Percentiles rank a stretch among this genome's conserved stretches.
These are phyloP conservation scores for Gymnosoma rotundatum DNA, from an alignment of 2,888 invertebrate genomes.

Conservation along the genomic window DNA sequence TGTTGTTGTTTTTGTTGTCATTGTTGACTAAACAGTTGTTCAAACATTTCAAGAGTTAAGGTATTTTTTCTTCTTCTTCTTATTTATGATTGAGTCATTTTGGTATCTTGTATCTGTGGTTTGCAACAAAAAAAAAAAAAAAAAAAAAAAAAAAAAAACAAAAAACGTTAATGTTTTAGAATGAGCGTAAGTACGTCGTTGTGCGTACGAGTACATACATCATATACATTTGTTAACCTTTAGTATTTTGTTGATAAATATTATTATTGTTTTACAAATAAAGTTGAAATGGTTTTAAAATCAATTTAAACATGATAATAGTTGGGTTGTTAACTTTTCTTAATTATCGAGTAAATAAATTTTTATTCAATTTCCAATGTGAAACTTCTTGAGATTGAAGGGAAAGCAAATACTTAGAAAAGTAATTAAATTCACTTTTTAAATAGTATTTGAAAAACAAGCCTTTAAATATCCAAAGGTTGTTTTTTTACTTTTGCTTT, in stretches of 20 bases:
- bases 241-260: not conserved
- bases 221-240: no score
- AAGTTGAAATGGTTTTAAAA: not conserved
- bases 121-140: not conserved
- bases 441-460: not conserved
- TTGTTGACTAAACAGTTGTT: conserved; percentile 25
- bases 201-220: no score
- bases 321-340: not conserved
- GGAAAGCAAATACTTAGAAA: not conserved
- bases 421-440: not conserved
- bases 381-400: not conserved
- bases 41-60: conserved; percentile 4
- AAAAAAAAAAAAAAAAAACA: no score
- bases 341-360: not conserved
- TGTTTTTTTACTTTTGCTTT: not conserved
- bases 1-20: not conserved
- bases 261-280: conserved; percentile 4
- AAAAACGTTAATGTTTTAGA: not conserved
- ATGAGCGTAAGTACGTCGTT: not conserved
- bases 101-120: conserved; percentile 12
- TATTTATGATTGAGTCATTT: conserved; percentile 4
- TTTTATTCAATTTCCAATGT: no score
- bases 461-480: no score
- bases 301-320: not conserved
- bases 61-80: not conserved